Evolutionary conservation across 2,888 invertebrate species (phyloP).

Genomic region (Nectonema munidae): DNA sequence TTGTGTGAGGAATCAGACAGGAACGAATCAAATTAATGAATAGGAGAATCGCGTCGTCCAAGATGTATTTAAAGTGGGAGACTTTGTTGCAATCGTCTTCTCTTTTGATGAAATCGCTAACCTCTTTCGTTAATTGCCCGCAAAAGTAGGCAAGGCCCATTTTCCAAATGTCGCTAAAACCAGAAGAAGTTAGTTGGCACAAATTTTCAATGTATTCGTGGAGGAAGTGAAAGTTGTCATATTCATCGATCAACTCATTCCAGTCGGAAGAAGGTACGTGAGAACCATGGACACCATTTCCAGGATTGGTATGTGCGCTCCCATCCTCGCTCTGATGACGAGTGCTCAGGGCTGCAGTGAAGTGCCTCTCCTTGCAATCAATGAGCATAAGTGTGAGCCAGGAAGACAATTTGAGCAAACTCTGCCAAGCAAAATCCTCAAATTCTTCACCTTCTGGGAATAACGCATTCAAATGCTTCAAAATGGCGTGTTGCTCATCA

Average conservation of each 20-base stretch:
- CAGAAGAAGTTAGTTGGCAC: slow-evolving; percentile 37
- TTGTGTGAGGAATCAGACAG: no score
- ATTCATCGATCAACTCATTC: slow-evolving; percentile 18
- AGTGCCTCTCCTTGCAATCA: slow-evolving; percentile 9
- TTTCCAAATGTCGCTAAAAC: slow-evolving; percentile 69
- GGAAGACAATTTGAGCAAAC: slow-evolving; percentile 19
- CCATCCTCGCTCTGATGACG: background rate
- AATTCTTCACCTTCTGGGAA: background rate
- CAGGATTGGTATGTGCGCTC: no score
- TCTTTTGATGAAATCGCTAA: no score
- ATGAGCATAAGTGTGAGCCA: slow-evolving; percentile 14
- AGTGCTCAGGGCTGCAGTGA: background rate
- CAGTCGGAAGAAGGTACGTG: no score
- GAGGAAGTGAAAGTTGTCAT: slow-evolving; percentile 34
- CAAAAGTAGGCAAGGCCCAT: slow-evolving; percentile 71
- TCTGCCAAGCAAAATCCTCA: slow-evolving; percentile 15
- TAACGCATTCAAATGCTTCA: slow-evolving; percentile 30
- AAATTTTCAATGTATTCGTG: slow-evolving; percentile 46
- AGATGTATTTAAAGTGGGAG: no score
- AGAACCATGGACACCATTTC: no score
- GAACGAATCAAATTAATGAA: no score
- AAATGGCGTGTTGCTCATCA: slow-evolving; percentile 71
- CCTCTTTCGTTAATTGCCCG: slow-evolving; percentile 47
- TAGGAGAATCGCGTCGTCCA: no score
- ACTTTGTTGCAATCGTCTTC: no score